Evolutionary conservation across 2,888 invertebrate species (phyloP).

Genomic region (Thereva nobilitata): DNA sequence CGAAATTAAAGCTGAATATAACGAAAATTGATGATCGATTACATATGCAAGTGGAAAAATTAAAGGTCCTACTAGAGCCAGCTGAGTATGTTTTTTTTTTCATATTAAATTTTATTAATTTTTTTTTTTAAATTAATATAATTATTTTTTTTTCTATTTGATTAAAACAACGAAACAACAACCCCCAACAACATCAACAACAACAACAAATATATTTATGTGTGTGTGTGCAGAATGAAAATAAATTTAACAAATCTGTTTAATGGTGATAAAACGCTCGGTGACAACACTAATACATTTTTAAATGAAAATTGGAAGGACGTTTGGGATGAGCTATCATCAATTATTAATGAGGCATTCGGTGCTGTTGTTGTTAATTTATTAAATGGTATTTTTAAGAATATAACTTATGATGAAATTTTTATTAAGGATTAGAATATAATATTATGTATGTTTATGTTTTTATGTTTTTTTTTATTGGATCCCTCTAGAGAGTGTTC

Average conservation of each 20-base stretch:
- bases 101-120: too few species aligned
- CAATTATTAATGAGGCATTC: conserved; percentile 46
- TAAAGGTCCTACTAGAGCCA: conserved; percentile 54
- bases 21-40: conserved; percentile 49
- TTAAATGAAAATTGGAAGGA: conserved; percentile 51
- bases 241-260: conserved; percentile 48
- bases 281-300: conserved; percentile 47
- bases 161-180: not conserved
- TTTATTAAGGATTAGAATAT: conserved; percentile 34
- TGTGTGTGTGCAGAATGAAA: conserved; percentile 43
- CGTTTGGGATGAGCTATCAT: conserved; percentile 48
- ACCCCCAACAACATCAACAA: not conserved
- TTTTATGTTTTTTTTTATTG: too few species aligned
- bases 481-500: too few species aligned
- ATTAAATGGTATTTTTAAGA: conserved; percentile 41
- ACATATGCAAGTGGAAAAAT: conserved; percentile 50
- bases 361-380: conserved; percentile 42
- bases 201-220: not conserved
- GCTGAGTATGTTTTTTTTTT: conserved; percentile 46
- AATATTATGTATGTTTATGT: too few species aligned
- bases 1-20: conserved; percentile 53
- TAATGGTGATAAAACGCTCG: conserved; percentile 46
- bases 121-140: too few species aligned
- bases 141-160: too few species aligned
- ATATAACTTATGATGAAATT: conserved; percentile 49